Base-by-base conservation (phyloP, 1,140 invertebrate species). In the Uloborus diversus region DNA sequence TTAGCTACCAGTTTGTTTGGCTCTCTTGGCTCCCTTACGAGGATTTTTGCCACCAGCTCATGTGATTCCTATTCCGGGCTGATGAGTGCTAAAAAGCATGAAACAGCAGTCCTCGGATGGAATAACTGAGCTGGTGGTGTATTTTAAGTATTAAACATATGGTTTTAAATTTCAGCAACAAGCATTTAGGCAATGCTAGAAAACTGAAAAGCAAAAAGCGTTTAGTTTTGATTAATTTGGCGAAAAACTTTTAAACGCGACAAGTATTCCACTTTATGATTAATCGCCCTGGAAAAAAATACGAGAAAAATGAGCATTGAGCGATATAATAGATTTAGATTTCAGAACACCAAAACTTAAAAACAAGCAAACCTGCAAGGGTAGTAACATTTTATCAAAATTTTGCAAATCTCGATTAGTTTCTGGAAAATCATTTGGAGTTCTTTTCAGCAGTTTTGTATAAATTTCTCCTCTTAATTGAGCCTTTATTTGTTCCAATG, bases 381-480 rank as follows among this genome's bases (percentile, higher is more conserved):
- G 75, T 27, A 79, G 49, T 14, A 79, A 1, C 11, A 35, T 14
- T 56, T 23, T 56, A 13, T 65, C 61, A 53, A 76, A 53, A 28
- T 57, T 20, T 25, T 23, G 17, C 30, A 17, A 4, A 28, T n/a
- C 14, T n/a, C 11, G 4, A 66, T 32, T 3, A 1, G n/a, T 20
- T 30, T 56, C 13, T 4, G 28, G 4, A 30, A 17, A 7, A 27
- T 59, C 37, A 2, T 28, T 13, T 20, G 64, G 49, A 5, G 51
- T 3, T 47, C 51, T 33, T 68, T 79, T 79, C 9, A 79, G 49
- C 4, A 79, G 49, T 69, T 79, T 65, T 13, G 62, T 25, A 5
- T 59, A 42, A n/a, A 79, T 33, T 47, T 79, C 32, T 25, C 64
- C 56, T 68, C 75, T 79, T 0, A 79, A n/a, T 13, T 79, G 62